These are phyloP conservation scores for Isurus oxyrinchus DNA, from an alignment of 2,113 vertebrate genomes.

Conservation along the genomic window DNA sequence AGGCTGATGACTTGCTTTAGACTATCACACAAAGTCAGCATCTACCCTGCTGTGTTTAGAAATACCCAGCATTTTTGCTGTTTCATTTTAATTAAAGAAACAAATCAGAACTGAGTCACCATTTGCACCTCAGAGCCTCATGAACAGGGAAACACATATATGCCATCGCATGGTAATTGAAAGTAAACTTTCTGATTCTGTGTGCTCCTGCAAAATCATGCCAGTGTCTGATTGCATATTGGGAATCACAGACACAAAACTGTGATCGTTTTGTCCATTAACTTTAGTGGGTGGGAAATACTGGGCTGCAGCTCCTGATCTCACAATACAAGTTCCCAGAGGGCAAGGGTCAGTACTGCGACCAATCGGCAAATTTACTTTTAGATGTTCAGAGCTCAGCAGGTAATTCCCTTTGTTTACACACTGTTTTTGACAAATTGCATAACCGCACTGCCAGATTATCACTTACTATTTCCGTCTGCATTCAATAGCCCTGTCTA, in stretches of 20 bases:
- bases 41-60: neutral
- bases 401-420: neutral
- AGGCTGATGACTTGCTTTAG: neutral
- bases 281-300: neutral
- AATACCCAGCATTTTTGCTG: neutral
- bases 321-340: neutral
- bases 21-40: neutral
- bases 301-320: neutral
- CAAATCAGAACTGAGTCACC: neutral
- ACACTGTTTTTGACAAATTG: neutral
- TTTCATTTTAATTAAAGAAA: neutral
- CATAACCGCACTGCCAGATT: neutral
- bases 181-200: neutral
- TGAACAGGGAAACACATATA: neutral
- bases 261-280: neutral
- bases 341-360: neutral
- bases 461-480: conserved; percentile 81
- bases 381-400: neutral
- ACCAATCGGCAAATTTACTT: neutral
- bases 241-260: no score
- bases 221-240: no score
- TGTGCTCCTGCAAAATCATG: neutral
- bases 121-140: neutral
- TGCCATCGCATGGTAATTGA: neutral
- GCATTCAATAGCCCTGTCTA: conserved; percentile 81